Base-by-base conservation (phyloP, 2,797 vertebrate species). In the Tokudaia tokunoshimensis region DNA sequence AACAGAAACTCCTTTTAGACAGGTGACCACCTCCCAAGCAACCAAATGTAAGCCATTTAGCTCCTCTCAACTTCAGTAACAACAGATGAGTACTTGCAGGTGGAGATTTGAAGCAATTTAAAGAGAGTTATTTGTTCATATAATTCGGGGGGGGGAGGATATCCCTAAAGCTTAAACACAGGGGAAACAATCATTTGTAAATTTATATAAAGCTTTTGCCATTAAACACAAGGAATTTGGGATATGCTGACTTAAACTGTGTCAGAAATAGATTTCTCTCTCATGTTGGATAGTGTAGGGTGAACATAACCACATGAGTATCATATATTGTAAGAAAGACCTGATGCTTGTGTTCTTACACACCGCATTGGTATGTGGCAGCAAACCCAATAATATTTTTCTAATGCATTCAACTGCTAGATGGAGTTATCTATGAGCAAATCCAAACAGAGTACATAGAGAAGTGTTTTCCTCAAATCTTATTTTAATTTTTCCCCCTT, bases 261-360 rank as follows among this genome's bases (percentile, higher is more conserved):
- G 22, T 70, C 88, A 59, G 57, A 90, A 24, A 82, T 6, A 2
- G 1, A 89, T 29, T 11, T 44, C 11, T 13, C 2, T 50, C 9
- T 52, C 75, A 20, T 8, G 26, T 59, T 76, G 86, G 61, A 55
- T 6, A 20, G 75, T 76, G 22, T 55, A 85, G 82, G 79, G 63
- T 78, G 31, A 80, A 19, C 29, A 47, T 22, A 20, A 63, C 57
- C 29, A 0, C 37, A 34, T 59, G 78, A 24, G 20, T 14, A 0
- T 6, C 41, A 14, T 72, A 10, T 10, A 11, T 3, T 8, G 24
- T 72, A 0, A 80, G 1, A 7, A 84, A 26, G 29, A 50, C 37
- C 13, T 24, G 41, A 19, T 0, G 50, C 26, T 0, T 0, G 7
- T 4, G 6, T 61, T 0, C 19, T 92, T 0, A 37, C 3, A 55